phyloP scores from a whole-genome alignment of 2,797 vertebrate genomes.

The Heterohyrax brucei region DNA sequence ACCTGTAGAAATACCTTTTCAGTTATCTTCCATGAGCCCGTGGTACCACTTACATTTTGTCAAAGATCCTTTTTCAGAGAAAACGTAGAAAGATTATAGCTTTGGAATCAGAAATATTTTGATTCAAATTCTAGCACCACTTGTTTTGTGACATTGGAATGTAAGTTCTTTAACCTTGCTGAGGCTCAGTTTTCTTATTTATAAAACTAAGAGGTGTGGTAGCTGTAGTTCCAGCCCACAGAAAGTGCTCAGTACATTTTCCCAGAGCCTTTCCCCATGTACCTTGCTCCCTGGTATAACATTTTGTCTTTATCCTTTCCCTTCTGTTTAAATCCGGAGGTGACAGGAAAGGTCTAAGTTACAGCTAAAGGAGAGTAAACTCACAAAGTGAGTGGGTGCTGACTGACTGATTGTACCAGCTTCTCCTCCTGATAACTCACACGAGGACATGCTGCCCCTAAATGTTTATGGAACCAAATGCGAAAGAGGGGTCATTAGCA shows the following conservation, averaged over 20 bases:
- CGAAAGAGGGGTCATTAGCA: not conserved
- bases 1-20: constrained; percentile 3
- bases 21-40: not conserved
- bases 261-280: not conserved
- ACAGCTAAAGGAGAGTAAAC: not conserved
- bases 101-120: not conserved
- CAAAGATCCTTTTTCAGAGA: not conserved
- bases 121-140: not conserved
- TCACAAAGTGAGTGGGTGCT: not conserved
- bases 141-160: not conserved
- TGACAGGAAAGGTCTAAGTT: not conserved
- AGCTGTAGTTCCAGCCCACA: not conserved
- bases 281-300: not conserved
- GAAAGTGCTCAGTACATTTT: not conserved
- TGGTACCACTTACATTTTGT: not conserved
- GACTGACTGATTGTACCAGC: not conserved
- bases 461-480: not conserved
- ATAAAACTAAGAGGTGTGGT: not conserved
- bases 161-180: not conserved
- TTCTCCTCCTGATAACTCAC: not conserved
- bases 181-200: not conserved
- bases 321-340: not conserved
- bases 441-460: rapidly evolving
- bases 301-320: not conserved
- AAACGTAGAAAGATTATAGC: not conserved